Percentiles rank a stretch among this genome's conserved stretches.
These are phyloP conservation scores for Xenentodon cancila DNA, from an alignment of 2,797 vertebrate genomes.

Conservation along the genomic window DNA sequence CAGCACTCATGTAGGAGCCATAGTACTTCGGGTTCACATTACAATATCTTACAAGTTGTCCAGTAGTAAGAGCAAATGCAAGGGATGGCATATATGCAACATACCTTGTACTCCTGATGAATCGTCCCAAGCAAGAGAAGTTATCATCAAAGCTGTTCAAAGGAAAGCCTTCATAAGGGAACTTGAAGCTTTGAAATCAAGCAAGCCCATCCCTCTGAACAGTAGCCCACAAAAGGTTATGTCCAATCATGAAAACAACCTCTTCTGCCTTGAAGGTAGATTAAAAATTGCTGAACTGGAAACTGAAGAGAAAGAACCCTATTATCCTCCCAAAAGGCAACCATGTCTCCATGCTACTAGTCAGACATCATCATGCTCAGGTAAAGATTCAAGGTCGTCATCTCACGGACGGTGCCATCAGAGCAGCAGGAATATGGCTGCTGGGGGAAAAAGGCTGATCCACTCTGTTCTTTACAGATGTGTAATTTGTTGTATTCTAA, in stretches of 20 bases:
- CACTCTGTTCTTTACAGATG: constrained; percentile 5
- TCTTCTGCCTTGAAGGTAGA: constrained; percentile 23
- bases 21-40: constrained; percentile 7
- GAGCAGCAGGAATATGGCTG: not conserved
- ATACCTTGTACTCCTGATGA: not conserved
- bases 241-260: constrained; percentile 7
- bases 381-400: constrained; percentile 27
- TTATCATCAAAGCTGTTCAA: constrained; percentile 20
- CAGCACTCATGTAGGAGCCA: not conserved
- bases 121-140: constrained; percentile 3
- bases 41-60: constrained; percentile 6
- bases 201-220: too few species aligned
- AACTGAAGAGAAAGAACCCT: not conserved
- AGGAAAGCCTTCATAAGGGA: constrained; percentile 8
- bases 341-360: constrained; percentile 29
- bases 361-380: constrained; percentile 19
- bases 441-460: constrained; percentile 1
- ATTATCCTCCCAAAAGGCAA: not conserved
- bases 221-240: not conserved
- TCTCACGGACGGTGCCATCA: not conserved
- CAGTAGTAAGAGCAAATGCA: constrained; percentile 17
- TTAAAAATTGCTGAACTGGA: constrained; percentile 6
- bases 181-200: not conserved
- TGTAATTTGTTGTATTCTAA: not conserved
- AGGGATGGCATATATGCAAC: constrained; percentile 31